These are phyloP conservation scores for Thalassoma bifasciatum DNA, from an alignment of 2,113 vertebrate genomes.

Conservation along the genomic window DNA sequence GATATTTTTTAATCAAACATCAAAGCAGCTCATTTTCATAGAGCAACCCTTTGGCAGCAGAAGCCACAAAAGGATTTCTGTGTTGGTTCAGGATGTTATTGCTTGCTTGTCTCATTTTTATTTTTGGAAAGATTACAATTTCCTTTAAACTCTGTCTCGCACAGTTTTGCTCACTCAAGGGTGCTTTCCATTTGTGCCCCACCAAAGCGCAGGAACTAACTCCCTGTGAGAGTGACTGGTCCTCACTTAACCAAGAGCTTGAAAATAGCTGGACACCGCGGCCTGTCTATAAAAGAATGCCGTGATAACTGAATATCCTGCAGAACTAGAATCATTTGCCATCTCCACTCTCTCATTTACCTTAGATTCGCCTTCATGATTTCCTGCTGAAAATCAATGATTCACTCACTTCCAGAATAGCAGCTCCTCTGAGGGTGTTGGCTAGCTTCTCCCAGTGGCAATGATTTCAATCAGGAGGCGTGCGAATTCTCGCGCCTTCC, in stretches of 20 bases:
- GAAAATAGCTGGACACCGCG: slow-evolving; percentile 55
- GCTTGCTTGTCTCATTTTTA: slow-evolving; percentile 62
- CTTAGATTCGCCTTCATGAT: slow-evolving; percentile 78
- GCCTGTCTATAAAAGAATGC: slow-evolving; percentile 66
- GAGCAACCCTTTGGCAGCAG: slow-evolving; percentile 58
- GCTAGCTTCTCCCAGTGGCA: slow-evolving; percentile 67
- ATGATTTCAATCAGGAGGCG: slow-evolving; percentile 76
- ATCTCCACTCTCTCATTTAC: slow-evolving; percentile 76
- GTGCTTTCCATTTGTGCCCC: slow-evolving; percentile 68
- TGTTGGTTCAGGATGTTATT: slow-evolving; percentile 69
- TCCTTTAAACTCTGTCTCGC: slow-evolving; percentile 40
- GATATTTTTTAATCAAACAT: slow-evolving; percentile 77
- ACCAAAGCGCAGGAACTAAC: slow-evolving; percentile 48
- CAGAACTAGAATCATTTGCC: slow-evolving; percentile 65
- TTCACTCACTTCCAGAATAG: slow-evolving; percentile 72
- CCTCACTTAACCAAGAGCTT: slow-evolving; percentile 59
- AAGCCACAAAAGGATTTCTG: slow-evolving; percentile 59
- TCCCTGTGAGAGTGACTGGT: slow-evolving; percentile 50
- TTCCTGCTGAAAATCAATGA: slow-evolving; percentile 81
- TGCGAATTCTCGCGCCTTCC: slow-evolving; percentile 65
- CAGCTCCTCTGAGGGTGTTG: slow-evolving; percentile 54
- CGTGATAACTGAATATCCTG: slow-evolving; percentile 73
- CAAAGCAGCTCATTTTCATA: slow-evolving; percentile 74
- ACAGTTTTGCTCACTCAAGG: slow-evolving; percentile 48
- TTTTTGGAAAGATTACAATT: slow-evolving; percentile 67